phyloP scores from a whole-genome alignment of 2,113 vertebrate species.

The Turdus rufiventris region DNA sequence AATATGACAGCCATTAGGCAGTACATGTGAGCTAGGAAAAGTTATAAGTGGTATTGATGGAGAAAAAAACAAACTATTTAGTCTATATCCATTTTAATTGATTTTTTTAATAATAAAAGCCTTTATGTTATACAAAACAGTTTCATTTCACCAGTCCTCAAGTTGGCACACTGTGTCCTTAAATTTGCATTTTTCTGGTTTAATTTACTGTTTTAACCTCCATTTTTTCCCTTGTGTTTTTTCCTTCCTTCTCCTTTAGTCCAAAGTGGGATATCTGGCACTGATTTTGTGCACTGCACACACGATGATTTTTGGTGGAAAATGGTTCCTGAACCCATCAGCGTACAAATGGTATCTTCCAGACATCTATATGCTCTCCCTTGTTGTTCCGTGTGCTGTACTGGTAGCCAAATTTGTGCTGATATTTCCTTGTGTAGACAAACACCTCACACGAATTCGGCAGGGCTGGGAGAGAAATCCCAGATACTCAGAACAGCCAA shows the following conservation, averaged over 20 bases:
- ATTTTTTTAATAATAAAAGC: neutral
- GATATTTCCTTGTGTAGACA: slow-evolving; percentile 83
- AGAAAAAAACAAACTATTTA: neutral
- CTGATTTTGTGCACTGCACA: slow-evolving; percentile 85
- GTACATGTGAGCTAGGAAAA: neutral
- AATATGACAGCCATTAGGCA: neutral
- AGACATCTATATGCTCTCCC: slow-evolving; percentile 75
- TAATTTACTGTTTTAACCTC: neutral
- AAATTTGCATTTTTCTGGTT: neutral
- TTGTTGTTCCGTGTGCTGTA: slow-evolving; percentile 82
- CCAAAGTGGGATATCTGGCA: slow-evolving; percentile 87
- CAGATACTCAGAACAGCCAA: neutral
- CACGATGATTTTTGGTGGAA: slow-evolving; percentile 80
- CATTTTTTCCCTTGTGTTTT: neutral
- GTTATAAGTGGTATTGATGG: neutral
- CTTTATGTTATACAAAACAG: neutral
- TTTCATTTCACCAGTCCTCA: neutral
- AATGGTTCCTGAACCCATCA: slow-evolving; percentile 70
- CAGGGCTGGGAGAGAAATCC: slow-evolving; percentile 86
- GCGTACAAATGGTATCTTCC: slow-evolving; percentile 85
- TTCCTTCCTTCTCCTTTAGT: slow-evolving; percentile 69
- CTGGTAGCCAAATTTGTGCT: slow-evolving; percentile 83
- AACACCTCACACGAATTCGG: slow-evolving; percentile 77
- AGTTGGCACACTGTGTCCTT: neutral
- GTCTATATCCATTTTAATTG: neutral